Percentiles rank a stretch among this genome's conserved stretches.
Conservation (phyloP, 1,140 invertebrate species). For the Trigoniulus corallinus region DNA sequence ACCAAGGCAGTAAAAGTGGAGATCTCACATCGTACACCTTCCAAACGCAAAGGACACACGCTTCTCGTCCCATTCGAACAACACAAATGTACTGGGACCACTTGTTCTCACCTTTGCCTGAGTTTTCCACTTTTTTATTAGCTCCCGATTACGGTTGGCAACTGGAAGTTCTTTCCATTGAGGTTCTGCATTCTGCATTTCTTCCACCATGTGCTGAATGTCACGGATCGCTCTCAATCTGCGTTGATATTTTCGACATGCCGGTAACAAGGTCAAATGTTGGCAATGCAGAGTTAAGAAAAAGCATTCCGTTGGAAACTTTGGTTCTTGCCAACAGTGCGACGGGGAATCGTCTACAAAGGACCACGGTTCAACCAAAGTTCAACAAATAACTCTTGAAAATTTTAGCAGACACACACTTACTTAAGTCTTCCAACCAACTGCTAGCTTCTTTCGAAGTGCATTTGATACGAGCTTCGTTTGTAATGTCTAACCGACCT, state of each 20-base stretch:
- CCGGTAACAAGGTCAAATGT: constrained; percentile 74
- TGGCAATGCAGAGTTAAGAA: constrained; percentile 87
- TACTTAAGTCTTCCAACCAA: constrained; percentile 50
- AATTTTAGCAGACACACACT: constrained; percentile 20
- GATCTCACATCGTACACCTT: no score
- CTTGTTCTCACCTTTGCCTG: constrained; percentile 42
- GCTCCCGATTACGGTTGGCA: constrained; percentile 56
- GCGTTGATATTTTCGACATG: constrained; percentile 70
- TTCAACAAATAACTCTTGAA: background rate
- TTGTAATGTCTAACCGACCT: constrained; percentile 53
- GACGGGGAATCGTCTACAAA: constrained; percentile 12
- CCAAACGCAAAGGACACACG: no score
- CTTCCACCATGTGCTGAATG: constrained; percentile 77
- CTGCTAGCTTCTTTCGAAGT: constrained; percentile 57
- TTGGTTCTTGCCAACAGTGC: constrained; percentile 52
- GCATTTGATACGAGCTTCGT: constrained; percentile 70
- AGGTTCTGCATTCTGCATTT: constrained; percentile 57
- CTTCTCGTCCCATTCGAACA: no score
- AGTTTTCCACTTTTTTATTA: constrained; percentile 70
- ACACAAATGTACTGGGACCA: constrained; percentile 2
- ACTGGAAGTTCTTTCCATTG: constrained; percentile 64
- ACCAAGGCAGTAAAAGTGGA: no score
- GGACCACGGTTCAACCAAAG: background rate
- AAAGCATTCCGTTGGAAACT: constrained; percentile 93
- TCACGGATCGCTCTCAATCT: constrained; percentile 65